Evolutionary conservation across 2,797 vertebrate species (phyloP), one percentile per base, ranked within the genome.

Genomic region (Scolopax rusticola): DNA sequence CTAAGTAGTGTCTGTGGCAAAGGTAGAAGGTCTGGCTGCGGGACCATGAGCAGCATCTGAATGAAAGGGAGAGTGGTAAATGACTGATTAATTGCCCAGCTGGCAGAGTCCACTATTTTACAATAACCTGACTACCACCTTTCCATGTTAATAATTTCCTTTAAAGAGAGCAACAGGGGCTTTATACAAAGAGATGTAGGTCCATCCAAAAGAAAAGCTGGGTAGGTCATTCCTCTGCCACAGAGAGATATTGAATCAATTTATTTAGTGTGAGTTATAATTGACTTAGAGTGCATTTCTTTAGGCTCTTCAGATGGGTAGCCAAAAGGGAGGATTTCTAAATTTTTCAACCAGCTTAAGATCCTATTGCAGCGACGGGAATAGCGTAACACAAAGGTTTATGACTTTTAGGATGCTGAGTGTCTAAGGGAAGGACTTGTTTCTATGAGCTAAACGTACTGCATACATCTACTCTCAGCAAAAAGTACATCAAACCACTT

Each of bases 281-380:
- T 13, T 93, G 71, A 91, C 83, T 91, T 57, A 54, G 38, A 61
- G 36, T 9, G 18, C 16, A 32, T 70, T 93, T 91, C 83, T 80
- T 87, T 33, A 92, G 51, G 32, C n/a, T 93, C 61, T 70, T 86
- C 84, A 82, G 30, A 82, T 23, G 15, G 48, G 48, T 70, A 95
- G 71, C 48, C n/a, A 94, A 91, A 96, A 88, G 59, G 48, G 13
- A 95, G 14, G 8, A 85, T 47, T 82, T 64, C 76, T 8, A 84
- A 2, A 10, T 68, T 77, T 90, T 93, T 89, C 50, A 87, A 41
- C 33, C 33, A 90, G 81, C 23, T 81, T 61, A 59, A 86, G 87
- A 93, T 70, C 43, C 0, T 1, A 67, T 12, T 30, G 40, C 57
- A 96, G 60, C 47, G 84, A 78, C 13, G 90, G 24, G 16, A 92